phyloP scores from a whole-genome alignment of 2,113 vertebrate species.

The Brienomyrus brachyistius region DNA sequence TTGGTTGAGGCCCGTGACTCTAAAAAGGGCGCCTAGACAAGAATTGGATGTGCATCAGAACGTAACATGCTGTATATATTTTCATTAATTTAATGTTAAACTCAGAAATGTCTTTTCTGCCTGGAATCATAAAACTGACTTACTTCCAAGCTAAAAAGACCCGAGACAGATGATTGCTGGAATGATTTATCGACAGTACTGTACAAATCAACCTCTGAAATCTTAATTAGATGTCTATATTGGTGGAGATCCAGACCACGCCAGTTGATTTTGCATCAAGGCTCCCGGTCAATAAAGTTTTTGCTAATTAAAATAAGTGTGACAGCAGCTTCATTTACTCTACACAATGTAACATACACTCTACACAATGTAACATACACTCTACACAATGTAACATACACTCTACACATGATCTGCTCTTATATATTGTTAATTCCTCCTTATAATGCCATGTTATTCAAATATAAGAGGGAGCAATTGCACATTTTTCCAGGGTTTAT shows the following conservation, averaged over 20 bases:
- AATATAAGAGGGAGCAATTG: not conserved
- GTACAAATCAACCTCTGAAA: not conserved
- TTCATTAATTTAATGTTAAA: not conserved
- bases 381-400: not conserved
- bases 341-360: not conserved
- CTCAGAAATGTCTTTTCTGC: not conserved
- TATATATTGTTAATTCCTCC: not conserved
- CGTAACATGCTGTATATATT: not conserved
- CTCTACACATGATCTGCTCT: not conserved
- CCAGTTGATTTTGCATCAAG: not conserved
- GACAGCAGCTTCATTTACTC: not conserved
- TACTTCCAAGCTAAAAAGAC: not conserved
- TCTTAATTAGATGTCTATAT: conserved; percentile 18
- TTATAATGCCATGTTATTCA: not conserved
- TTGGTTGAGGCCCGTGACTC: not conserved
- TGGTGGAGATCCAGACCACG: not conserved
- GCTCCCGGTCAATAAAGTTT: conserved; percentile 8
- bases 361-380: not conserved
- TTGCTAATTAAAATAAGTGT: conserved; percentile 7
- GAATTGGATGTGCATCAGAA: not conserved
- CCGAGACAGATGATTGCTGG: not conserved
- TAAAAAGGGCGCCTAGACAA: not conserved
- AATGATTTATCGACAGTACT: not conserved
- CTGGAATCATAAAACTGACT: not conserved
- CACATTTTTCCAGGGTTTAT: not conserved